These are phyloP conservation scores for Cloeon dipterum DNA, from an alignment of 2,888 invertebrate species.

Conservation along the genomic window DNA sequence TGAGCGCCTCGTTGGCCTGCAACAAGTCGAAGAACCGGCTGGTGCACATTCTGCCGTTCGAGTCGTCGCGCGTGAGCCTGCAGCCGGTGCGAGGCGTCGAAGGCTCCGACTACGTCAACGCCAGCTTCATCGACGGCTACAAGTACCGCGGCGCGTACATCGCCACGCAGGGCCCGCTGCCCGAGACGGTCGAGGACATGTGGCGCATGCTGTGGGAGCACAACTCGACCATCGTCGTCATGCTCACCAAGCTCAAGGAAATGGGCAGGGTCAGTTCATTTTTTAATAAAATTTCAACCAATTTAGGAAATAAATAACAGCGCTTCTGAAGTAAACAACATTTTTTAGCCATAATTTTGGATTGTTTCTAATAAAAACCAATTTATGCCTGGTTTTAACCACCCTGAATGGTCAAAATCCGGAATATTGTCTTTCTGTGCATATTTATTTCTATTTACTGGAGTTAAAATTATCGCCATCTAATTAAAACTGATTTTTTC, in stretches of 20 bases:
- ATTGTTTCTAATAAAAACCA: too few relatives aligned
- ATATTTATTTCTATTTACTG: constrained; percentile 2
- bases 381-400: too few relatives aligned
- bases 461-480: not conserved
- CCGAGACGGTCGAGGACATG: constrained; percentile 93
- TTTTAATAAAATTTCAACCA: constrained; percentile 1
- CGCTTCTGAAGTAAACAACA: too few relatives aligned
- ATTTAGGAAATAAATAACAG: too few relatives aligned
- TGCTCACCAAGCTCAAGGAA: constrained; percentile 93
- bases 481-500: too few relatives aligned
- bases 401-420: too few relatives aligned
- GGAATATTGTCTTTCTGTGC: constrained; percentile 1
- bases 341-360: too few relatives aligned
- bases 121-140: constrained; percentile 93
- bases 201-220: constrained; percentile 99
- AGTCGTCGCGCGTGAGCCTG: constrained; percentile 80
- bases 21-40: constrained; percentile 98
- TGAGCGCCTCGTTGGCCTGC: constrained; percentile 84
- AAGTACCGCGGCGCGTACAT: constrained; percentile 84
- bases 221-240: constrained; percentile 96
- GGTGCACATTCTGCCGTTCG: constrained; percentile 94
- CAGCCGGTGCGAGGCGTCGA: constrained; percentile 75
- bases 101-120: constrained; percentile 96
- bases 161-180: constrained; percentile 91
- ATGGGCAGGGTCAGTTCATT: constrained; percentile 66